These are phyloP conservation scores for Eumeta japonica DNA, from an alignment of 1,140 invertebrate species.

Conservation along the genomic window DNA sequence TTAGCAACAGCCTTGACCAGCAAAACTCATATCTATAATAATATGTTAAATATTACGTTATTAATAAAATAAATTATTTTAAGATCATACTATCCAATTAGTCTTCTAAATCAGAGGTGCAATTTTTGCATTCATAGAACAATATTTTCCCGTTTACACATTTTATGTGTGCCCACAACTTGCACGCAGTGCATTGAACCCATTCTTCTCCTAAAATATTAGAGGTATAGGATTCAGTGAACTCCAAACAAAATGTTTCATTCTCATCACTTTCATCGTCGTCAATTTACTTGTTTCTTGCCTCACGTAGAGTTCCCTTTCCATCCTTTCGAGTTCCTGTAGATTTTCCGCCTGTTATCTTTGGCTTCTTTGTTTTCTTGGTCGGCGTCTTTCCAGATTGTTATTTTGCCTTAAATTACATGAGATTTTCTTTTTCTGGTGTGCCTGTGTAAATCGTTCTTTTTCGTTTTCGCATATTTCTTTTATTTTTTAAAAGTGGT, in stretches of 20 bases:
- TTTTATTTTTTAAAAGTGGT: background rate
- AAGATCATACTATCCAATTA: background rate
- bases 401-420: constrained; percentile 1
- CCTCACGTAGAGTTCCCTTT: too few species aligned
- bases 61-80: too few species aligned
- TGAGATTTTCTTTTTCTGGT: constrained; percentile 1
- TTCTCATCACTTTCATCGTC: constrained; percentile 1
- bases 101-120: background rate
- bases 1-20: too few species aligned
- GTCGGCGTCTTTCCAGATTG: background rate
- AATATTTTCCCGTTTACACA: constrained; percentile 1
- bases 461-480: background rate
- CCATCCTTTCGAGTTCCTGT: too few species aligned
- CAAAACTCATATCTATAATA: too few species aligned
- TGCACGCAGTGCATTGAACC: constrained; percentile 1
- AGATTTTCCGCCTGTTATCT: background rate
- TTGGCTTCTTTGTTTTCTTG: constrained; percentile 1
- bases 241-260: constrained; percentile 1
- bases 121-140: constrained; percentile 3
- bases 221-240: background rate
- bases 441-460: background rate
- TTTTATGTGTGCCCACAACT: constrained; percentile 1
- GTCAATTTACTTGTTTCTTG: background rate
- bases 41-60: too few species aligned
- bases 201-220: background rate